Evolutionary conservation across 2,888 invertebrate species (phyloP), one percentile per base, ranked within the genome.

Genomic region (Cataglyphis rosenhaueri): DNA sequence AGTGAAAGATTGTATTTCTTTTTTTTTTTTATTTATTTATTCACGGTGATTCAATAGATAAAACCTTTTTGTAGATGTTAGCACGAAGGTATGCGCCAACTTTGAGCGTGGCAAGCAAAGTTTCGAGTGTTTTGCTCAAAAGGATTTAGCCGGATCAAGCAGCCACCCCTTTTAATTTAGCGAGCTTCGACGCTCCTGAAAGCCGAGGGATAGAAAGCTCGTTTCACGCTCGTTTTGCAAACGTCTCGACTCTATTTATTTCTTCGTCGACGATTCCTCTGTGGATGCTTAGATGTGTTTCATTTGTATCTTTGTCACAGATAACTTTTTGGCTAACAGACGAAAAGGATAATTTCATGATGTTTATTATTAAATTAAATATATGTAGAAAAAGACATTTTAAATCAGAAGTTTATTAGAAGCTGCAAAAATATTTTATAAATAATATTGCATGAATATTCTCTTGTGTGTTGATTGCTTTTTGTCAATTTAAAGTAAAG

Each of bases 101-200:
- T 88, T 88, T 70, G 82, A 84, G 44, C 75, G 62, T 71, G 81
- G 83, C 71, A 68, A 74, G 78, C 79, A 73, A 88, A 91, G 88
- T 89, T 89, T 91, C 89, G 85, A 90, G 89, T 89, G 87, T 88
- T 90, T 91, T 87, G 81, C 86, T 87, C 86, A 81, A 88, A 89
- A 91, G 89, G 89, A 90, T 92, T 91, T 90, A 83, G 84, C 84
- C 83, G 86, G 86, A 89, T 88, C 83, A 86, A 66, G 76, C 82
- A 74, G 82, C 83, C 84, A 85, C 86, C 84, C 88, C 85, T 89
- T 88, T 90, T 85, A 91, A 92, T 91, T 89, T 87, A 81, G 74
- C 83, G 81, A 84, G 87, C 87, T 85, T 85, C 87, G 83, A 85
- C 88, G 76, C 88, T 82, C 70, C 86, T 74, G 81, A 75, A 86